Evolutionary conservation across 2,113 vertebrate species (phyloP).

Genomic region (Steatornis caripensis): DNA sequence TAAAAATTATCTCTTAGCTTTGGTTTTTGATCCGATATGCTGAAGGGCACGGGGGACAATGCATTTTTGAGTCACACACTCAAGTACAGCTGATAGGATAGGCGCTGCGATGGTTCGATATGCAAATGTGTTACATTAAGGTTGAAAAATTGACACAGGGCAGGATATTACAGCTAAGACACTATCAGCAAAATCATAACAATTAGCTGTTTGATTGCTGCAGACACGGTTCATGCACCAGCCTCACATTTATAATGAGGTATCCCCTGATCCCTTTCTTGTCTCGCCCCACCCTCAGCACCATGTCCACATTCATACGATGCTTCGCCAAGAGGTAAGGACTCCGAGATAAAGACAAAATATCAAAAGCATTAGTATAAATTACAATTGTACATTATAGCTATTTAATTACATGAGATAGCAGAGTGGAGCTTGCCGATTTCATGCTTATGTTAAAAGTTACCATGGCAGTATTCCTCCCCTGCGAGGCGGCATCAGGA

Average conservation of each 20-base stretch:
- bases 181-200: slow-evolving; percentile 65
- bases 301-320: slow-evolving; percentile 17
- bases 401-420: slow-evolving; percentile 58
- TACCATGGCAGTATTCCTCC: slow-evolving; percentile 40
- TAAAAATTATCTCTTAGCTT: slow-evolving; percentile 27
- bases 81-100: slow-evolving; percentile 75
- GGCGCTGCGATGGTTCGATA: slow-evolving; percentile 76
- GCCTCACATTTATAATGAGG: slow-evolving; percentile 61
- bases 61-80: slow-evolving; percentile 72
- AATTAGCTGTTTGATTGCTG: slow-evolving; percentile 68
- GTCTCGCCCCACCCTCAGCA: slow-evolving; percentile 42
- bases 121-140: slow-evolving; percentile 77
- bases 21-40: slow-evolving; percentile 45
- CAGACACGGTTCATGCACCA: slow-evolving; percentile 65
- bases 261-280: slow-evolving; percentile 21
- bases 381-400: slow-evolving; percentile 57
- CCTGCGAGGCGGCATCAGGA: background rate
- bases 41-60: slow-evolving; percentile 72
- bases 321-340: slow-evolving; percentile 51
- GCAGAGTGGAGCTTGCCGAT: slow-evolving; percentile 19
- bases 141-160: slow-evolving; percentile 77
- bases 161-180: slow-evolving; percentile 63
- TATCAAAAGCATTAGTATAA: slow-evolving; percentile 65
- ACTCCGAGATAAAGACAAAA: slow-evolving; percentile 34
- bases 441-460: slow-evolving; percentile 51